These are phyloP conservation scores for Rhogogaster chlorosoma DNA, from an alignment of 2,888 invertebrate genomes.

Conservation along the genomic window DNA sequence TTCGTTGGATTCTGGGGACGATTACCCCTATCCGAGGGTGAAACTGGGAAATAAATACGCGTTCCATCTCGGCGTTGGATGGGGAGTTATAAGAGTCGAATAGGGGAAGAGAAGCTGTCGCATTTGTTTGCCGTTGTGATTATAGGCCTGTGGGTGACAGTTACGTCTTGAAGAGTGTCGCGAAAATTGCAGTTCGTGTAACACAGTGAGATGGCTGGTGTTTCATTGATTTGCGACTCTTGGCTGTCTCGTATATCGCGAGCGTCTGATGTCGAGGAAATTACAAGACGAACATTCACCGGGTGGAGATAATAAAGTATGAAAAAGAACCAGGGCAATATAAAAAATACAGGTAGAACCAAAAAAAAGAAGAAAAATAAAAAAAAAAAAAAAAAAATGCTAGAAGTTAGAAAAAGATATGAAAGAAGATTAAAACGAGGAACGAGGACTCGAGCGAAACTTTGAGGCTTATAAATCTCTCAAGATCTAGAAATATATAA, in stretches of 20 bases:
- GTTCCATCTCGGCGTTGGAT: conserved; percentile 49
- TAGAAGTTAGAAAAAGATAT: not conserved
- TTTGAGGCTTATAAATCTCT: conserved; percentile 15
- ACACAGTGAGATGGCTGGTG: not conserved
- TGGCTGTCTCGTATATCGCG: conserved; percentile 11
- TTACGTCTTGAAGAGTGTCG: conserved; percentile 49
- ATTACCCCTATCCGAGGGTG: conserved; percentile 66
- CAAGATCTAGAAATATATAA: conserved; percentile 33
- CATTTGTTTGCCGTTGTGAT: conserved; percentile 62
- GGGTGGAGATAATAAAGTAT: not conserved
- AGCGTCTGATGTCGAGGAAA: not conserved
- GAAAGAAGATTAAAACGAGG: not conserved
- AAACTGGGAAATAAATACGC: conserved; percentile 63
- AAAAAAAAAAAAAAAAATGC: not conserved
- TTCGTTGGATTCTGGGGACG: conserved; percentile 63
- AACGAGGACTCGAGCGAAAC: not conserved
- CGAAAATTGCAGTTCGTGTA: conserved; percentile 32
- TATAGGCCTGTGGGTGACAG: conserved; percentile 58
- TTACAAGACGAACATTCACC: not conserved
- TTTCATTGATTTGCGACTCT: conserved; percentile 26
- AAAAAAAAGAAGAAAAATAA: not conserved
- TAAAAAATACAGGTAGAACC: not conserved
- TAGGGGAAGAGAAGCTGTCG: conserved; percentile 41
- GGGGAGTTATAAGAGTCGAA: conserved; percentile 34
- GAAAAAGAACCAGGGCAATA: not conserved